Conservation (phyloP, 2,888 invertebrate genomes). For the Mayetiola destructor region DNA sequence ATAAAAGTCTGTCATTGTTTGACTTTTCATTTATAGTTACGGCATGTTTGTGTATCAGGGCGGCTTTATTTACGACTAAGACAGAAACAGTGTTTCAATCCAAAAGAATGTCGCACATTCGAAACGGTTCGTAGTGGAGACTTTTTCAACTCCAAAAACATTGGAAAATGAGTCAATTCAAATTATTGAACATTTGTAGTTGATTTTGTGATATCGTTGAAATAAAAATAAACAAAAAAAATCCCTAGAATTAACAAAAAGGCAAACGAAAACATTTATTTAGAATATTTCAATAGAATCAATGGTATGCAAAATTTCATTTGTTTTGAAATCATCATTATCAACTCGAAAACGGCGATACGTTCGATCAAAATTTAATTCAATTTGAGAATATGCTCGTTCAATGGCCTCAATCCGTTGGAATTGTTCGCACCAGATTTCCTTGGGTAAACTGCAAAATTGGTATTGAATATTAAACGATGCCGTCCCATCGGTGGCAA, state of each 20-base stretch:
- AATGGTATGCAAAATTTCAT: not conserved
- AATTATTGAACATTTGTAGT: too few species aligned
- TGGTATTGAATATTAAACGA: not conserved
- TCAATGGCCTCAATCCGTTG: not conserved
- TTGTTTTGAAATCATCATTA: not conserved
- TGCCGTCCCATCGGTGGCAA: slow-evolving; percentile 3
- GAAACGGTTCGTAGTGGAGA: too few species aligned
- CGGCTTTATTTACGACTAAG: too few species aligned
- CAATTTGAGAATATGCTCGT: not conserved
- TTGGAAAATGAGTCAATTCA: too few species aligned
- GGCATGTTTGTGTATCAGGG: too few species aligned
- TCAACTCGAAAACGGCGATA: slow-evolving; percentile 3
- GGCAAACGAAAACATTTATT: not conserved
- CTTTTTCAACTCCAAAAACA: too few species aligned
- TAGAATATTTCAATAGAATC: not conserved
- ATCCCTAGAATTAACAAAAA: not conserved
- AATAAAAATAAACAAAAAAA: not conserved
- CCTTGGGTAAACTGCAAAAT: not conserved
- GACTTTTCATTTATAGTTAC: too few species aligned
- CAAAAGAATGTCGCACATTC: too few species aligned
- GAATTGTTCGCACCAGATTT: slow-evolving; percentile 4
- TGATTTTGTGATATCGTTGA: too few species aligned
- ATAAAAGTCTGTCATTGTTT: too few species aligned
- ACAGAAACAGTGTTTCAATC: too few species aligned
- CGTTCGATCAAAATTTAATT: not conserved